Evolutionary conservation across 2,888 invertebrate genomes (phyloP), one percentile per base, ranked within the genome.

Genomic region (Sarcophaga caerulescens): DNA sequence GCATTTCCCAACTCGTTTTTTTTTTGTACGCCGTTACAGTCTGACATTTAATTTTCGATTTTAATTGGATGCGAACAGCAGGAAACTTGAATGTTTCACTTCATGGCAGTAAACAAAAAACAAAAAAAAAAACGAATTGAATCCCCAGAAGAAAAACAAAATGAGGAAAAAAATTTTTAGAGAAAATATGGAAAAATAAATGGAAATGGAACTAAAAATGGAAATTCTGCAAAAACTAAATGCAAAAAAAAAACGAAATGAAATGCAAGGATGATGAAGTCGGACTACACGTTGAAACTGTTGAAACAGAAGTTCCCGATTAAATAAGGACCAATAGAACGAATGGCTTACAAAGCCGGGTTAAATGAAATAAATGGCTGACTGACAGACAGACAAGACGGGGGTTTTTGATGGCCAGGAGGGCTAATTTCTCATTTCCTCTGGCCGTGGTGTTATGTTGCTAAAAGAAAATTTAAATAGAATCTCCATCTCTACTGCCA

Each of bases 31-130:
- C 83, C 81, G 79, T 88, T 62, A 23, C 88, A 87, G 88, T 88
- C 91, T 92, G 93, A 92, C 92, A 92, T 92, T 92, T 92, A 92
- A 92, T 92, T 92, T 92, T 92, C 90, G 91, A 91, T 92, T 92
- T 92, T 92, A 92, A 92, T 92, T 92, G 92, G 92, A 92, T 92
- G 90, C 91, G 90, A 92, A 92, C 92, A 92, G 92, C 92, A 91
- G 92, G 92, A 90, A 89, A 90, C 91, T 84, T 87, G 84, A 85
- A 80, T 81, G 81, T 84, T 85, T 85, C 74, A 84, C 84, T 86
- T 84, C 74, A 86, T 84, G 74, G 47, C 35, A 35, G 35, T 35
- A 35, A 35, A 35, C 10, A 35, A 80, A 83, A 79, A 83, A 77
- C 75, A 85, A 77, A 35, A 79, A 19, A 70, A 25, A 47, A 52